Evolutionary conservation across 2,797 vertebrate genomes (phyloP), one percentile per base, ranked within the genome.

Genomic region (Hydrolagus colliei): DNA sequence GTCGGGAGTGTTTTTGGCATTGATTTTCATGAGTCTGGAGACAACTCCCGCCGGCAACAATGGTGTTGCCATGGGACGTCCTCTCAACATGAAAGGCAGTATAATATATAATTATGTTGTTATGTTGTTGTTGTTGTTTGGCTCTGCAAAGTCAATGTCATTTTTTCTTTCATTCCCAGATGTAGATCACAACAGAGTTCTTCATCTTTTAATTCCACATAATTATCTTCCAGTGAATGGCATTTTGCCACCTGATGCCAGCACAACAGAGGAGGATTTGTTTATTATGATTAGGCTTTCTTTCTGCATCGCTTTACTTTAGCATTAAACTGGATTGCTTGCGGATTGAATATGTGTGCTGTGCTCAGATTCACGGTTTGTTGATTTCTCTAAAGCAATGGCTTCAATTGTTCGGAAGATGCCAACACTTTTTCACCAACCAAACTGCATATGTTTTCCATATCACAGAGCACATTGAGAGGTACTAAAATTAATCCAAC

Each of bases 141-240:
- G 68, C 32, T 27, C 7, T 68, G 14, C 16, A 41, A 71, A 82
- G 16, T 68, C 62, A 65, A 35, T 20, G 9, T 68, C 27, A 67
- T 67, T 80, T 63, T 27, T 67, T 67, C 27, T 20, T 10, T 32
- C 16, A 52, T 68, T 62, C 79, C 79, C 13, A 67, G 79, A 18
- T 62, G 78, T 27, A 9, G 13, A 68, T 68, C 5, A 9, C 27
- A 16, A 71, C 68, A 16, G 41, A 65, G 22, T 67, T 6, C 65
- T 41, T 12, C 79, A 82, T 82, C 13, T 41, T 68, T 77, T 77
- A 68, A 65, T 20, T 9, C 4, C 22, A 80, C 22, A n/a, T 82
- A 82, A 82, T 82, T 82, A 82, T 82, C 14, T 67, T 82, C 22
- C 78, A 67, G 63, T 32, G 35, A 32, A 67, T 9, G 67, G 27